Base-by-base conservation (phyloP, 1,140 invertebrate species). In the Geopemphigus sp. region DNA sequence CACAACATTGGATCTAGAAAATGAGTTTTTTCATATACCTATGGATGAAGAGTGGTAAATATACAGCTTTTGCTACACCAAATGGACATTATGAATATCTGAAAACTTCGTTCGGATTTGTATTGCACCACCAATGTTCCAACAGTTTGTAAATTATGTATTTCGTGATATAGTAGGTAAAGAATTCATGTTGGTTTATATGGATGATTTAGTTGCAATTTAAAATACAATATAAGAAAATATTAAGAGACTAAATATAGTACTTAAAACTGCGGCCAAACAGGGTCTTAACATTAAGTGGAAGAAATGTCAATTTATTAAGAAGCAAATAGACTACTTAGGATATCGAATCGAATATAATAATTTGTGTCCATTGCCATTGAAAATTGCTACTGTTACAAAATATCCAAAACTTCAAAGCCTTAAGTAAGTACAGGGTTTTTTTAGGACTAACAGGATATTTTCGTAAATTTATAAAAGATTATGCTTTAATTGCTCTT, bases 71-170 rank as follows among this genome's bases (percentile, higher is more conserved):
- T 81, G 82, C 85, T 29, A 85, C 85, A 5, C 83, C 84, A 12
- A 82, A 85, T 50, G 86, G 86, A 8, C 83, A 84, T 45, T 88
- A 82, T 73, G 83, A 88, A 82, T 87, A 83, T 74, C 81, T 83
- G 3, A 59, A 80, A 29, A 84, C 88, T 83, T 84, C 87, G 24
- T 88, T 88, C 82, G 87, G 88, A 54, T 81, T 88, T 76, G 72
- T 24, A 87, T 86, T 82, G 84, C 85, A 29, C 84, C 85, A n/a
- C n/a, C n/a, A n/a, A n/a, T n/a, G n/a, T n/a, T n/a, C n/a, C n/a
- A n/a, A n/a, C n/a, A n/a, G n/a, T n/a, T n/a, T n/a, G n/a, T n/a
- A n/a, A n/a, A n/a, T n/a, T n/a, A n/a, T n/a, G n/a, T n/a, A n/a
- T n/a, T n/a, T n/a, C n/a, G n/a, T n/a, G n/a, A n/a, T n/a, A n/a